Conservation (phyloP, 92 coral and sea anemone species). For the Metridium senile region DNA sequence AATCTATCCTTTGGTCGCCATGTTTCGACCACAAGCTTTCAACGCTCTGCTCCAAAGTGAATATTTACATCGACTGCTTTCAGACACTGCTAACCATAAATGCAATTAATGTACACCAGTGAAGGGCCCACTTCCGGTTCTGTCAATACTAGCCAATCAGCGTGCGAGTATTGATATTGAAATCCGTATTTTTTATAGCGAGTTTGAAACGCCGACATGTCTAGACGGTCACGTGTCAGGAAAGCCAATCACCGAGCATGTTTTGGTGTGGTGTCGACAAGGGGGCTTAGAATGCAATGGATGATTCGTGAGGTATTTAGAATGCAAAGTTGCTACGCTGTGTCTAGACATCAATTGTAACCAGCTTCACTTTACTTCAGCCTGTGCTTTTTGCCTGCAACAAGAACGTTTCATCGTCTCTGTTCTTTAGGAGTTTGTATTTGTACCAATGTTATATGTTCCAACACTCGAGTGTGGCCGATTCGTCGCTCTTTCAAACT, state of each 20-base stretch:
- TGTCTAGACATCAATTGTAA: conserved; percentile 40
- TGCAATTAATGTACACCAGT: conserved; percentile 70
- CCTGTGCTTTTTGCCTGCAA: conserved; percentile 34
- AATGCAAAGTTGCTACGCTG: conserved; percentile 37
- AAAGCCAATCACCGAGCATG: conserved; percentile 73
- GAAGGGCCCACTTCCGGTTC: conserved; percentile 75
- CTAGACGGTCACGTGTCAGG: conserved; percentile 95
- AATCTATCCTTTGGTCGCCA: background rate
- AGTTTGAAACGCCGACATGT: conserved; percentile 81
- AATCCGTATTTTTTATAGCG: conserved; percentile 78
- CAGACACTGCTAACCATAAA: conserved; percentile 74
- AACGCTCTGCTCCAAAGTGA: conserved; percentile 20
- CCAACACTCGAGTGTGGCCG: conserved; percentile 67
- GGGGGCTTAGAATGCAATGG: conserved; percentile 67
- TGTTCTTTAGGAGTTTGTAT: conserved; percentile 8
- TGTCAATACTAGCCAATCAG: conserved; percentile 60
- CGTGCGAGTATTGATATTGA: conserved; percentile 57
- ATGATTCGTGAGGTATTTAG: conserved; percentile 44
- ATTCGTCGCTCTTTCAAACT: conserved; percentile 64
- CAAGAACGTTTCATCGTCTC: conserved; percentile 10
- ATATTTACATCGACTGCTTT: conserved; percentile 52
- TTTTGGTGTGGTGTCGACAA: conserved; percentile 64
- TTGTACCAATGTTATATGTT: conserved; percentile 80
- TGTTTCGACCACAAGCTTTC: conserved; percentile 9
- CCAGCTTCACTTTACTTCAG: conserved; percentile 25